Evolutionary conservation across 2,888 invertebrate genomes (phyloP).

Genomic region (Pocota personata): DNA sequence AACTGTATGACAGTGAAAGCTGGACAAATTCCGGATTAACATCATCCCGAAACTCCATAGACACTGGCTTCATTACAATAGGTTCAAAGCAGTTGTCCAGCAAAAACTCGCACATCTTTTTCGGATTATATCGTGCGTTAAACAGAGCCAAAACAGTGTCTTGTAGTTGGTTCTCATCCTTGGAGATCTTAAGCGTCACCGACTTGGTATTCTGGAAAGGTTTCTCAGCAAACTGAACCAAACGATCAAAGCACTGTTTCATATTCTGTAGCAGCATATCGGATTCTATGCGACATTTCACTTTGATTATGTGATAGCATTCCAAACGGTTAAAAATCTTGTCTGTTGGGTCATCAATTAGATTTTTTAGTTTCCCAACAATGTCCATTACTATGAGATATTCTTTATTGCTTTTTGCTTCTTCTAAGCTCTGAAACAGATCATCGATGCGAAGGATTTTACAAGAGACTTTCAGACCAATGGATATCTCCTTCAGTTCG

Average conservation of each 20-base stretch:
- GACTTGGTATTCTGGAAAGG: slow-evolving; percentile 80
- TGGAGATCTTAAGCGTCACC: slow-evolving; percentile 80
- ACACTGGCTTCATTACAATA: slow-evolving; percentile 80
- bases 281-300: slow-evolving; percentile 80
- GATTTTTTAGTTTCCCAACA: slow-evolving; percentile 78
- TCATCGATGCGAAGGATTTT: slow-evolving; percentile 83
- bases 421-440: slow-evolving; percentile 82
- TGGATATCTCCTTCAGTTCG: slow-evolving; percentile 84
- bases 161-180: slow-evolving; percentile 78
- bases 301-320: slow-evolving; percentile 81
- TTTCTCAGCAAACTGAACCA: slow-evolving; percentile 81
- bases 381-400: slow-evolving; percentile 79
- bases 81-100: slow-evolving; percentile 81
- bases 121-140: slow-evolving; percentile 80
- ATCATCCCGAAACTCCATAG: slow-evolving; percentile 77
- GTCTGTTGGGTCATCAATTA: slow-evolving; percentile 78
- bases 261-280: slow-evolving; percentile 80
- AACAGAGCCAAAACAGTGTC: slow-evolving; percentile 80
- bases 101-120: slow-evolving; percentile 80
- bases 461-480: slow-evolving; percentile 83
- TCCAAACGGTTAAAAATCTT: slow-evolving; percentile 79
- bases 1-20: slow-evolving; percentile 80
- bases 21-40: slow-evolving; percentile 76
- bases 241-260: slow-evolving; percentile 80
- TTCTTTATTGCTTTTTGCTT: slow-evolving; percentile 79